Percentiles rank a stretch among this genome's conserved stretches.
Evolutionary conservation across 2,888 invertebrate species (phyloP).

Genomic region (Melieria picta): DNA sequence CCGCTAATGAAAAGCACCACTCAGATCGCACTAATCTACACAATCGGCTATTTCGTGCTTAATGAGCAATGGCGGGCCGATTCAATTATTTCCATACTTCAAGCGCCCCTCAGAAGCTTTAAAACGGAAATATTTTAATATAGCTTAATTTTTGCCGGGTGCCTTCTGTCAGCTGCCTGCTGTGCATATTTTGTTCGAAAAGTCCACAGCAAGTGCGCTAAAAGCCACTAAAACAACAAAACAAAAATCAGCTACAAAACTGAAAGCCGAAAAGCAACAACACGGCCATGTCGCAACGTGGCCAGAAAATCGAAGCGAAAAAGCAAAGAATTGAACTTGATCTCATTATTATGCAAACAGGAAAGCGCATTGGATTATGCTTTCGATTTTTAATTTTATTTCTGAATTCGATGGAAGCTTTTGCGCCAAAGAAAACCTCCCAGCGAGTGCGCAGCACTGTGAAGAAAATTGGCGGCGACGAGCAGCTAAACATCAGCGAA

Average conservation of each 20-base stretch:
- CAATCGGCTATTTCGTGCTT: too few species aligned
- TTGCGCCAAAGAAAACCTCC: background rate
- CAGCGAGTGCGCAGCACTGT: constrained; percentile 12
- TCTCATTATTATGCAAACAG: constrained; percentile 44
- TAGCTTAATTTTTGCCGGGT: background rate
- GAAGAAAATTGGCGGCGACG: constrained; percentile 1
- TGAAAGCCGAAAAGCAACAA: background rate
- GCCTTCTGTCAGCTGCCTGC: background rate
- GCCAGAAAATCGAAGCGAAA: background rate
- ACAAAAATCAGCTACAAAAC: background rate
- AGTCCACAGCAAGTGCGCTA: too few species aligned
- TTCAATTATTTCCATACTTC: too few species aligned
- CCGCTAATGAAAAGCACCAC: too few species aligned
- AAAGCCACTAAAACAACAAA: background rate
- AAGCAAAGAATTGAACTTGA: constrained; percentile 26
- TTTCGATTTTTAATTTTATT: constrained; percentile 42
- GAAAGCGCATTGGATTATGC: constrained; percentile 36
- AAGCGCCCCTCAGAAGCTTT: too few species aligned
- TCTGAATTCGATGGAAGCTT: background rate
- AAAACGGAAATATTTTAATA: too few species aligned
- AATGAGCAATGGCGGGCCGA: too few species aligned
- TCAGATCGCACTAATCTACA: too few species aligned
- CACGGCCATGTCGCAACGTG: background rate
- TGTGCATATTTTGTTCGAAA: background rate
- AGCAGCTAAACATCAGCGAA: background rate